Conservation (phyloP, 1,140 invertebrate genomes). For the Stenopsyche tienmushanensis region DNA sequence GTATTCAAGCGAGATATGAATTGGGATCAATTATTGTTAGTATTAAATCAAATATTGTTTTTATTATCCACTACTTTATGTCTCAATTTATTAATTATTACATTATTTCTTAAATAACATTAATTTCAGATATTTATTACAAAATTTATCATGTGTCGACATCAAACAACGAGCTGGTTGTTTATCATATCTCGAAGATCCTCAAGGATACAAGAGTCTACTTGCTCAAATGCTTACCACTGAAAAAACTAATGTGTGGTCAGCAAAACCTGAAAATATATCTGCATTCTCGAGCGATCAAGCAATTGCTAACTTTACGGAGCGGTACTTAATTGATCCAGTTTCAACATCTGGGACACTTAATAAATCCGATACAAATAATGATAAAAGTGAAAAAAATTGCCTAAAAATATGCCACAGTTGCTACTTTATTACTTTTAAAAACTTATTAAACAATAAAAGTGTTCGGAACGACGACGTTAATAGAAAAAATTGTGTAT, state of each 20-base stretch:
- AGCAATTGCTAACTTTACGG: conserved; percentile 64
- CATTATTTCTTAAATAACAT: conserved; percentile 44
- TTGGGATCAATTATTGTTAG: conserved; percentile 68
- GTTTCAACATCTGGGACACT: conserved; percentile 26
- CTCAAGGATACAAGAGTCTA: conserved; percentile 81
- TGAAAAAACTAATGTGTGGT: conserved; percentile 72
- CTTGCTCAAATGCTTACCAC: conserved; percentile 80
- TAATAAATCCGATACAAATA: conserved; percentile 29
- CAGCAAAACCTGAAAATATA: conserved; percentile 60
- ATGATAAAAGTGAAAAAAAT: conserved; percentile 6
- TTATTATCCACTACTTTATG: conserved; percentile 11
- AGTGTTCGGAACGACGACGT: not conserved
- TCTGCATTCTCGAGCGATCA: conserved; percentile 69
- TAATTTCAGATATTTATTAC: conserved; percentile 63
- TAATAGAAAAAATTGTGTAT: conserved; percentile 22
- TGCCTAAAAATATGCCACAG: conserved; percentile 29
- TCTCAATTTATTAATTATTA: conserved; percentile 15
- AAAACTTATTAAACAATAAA: conserved; percentile 18
- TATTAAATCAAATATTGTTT: not conserved
- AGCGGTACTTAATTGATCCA: conserved; percentile 60
- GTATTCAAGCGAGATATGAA: conserved; percentile 78
- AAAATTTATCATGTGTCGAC: conserved; percentile 70
- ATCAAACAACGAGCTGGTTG: conserved; percentile 89
- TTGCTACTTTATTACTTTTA: conserved; percentile 31
- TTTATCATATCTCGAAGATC: conserved; percentile 85